These are phyloP conservation scores for Pterostichus madidus DNA, from an alignment of 2,888 invertebrate species.

Conservation along the genomic window DNA sequence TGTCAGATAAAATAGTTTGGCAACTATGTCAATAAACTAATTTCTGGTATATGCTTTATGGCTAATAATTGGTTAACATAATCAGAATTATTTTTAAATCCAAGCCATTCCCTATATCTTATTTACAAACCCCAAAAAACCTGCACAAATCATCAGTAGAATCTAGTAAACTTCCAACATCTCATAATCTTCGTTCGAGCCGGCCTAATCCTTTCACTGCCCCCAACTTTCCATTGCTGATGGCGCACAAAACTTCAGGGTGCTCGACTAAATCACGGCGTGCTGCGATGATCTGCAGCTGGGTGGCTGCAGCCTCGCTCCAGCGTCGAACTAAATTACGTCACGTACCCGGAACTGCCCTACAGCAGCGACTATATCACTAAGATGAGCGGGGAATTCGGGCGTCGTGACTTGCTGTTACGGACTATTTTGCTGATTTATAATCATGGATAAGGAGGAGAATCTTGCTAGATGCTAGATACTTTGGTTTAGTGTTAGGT, in stretches of 20 bases:
- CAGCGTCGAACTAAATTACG: constrained; percentile 44
- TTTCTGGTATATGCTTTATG: too few relatives aligned
- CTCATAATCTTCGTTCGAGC: background rate
- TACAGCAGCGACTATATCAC: background rate
- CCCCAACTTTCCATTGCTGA: constrained; percentile 20
- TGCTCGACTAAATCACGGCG: constrained; percentile 19
- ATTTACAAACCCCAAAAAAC: background rate
- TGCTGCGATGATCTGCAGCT: constrained; percentile 41
- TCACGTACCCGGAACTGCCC: constrained; percentile 48
- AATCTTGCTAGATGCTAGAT: background rate
- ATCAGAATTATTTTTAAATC: background rate
- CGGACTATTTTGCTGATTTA: constrained; percentile 23
- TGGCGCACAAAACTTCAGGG: constrained; percentile 17
- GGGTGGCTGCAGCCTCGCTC: background rate
- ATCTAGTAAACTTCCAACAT: constrained; percentile 15
- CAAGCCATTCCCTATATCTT: background rate
- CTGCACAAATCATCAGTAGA: background rate
- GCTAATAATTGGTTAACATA: too few relatives aligned
- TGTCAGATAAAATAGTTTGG: too few relatives aligned
- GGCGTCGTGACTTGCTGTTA: background rate
- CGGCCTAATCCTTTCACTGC: constrained; percentile 13
- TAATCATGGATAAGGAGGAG: background rate
- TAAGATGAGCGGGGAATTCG: background rate
- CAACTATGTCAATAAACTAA: too few relatives aligned
- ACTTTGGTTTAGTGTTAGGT: background rate